phyloP scores from a whole-genome alignment of 2,113 vertebrate species.

The Struthidea cinerea region DNA sequence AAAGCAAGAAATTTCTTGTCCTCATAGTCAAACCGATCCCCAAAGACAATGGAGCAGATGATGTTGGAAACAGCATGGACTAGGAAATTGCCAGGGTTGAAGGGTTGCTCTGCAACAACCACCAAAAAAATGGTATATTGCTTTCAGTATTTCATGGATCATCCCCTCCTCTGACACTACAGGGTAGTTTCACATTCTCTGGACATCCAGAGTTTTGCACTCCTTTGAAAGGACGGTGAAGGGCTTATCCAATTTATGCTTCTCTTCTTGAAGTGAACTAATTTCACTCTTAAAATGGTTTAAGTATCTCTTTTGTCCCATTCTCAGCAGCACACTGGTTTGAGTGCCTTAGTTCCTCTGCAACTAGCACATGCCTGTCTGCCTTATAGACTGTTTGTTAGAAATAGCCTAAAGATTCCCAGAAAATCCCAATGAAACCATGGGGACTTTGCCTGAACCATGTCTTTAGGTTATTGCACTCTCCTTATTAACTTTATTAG shows the following conservation, averaged over 20 bases:
- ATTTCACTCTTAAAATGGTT: not conserved
- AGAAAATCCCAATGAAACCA: not conserved
- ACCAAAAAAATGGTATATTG: not conserved
- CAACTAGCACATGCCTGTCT: not conserved
- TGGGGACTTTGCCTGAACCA: not conserved
- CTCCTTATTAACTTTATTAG: not conserved
- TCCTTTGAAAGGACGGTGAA: not conserved
- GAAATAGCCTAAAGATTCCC: not conserved
- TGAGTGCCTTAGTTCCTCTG: not conserved
- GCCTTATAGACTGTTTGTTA: not conserved
- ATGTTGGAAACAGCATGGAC: constrained; percentile 56
- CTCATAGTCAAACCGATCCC: constrained; percentile 71
- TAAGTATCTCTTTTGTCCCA: not conserved
- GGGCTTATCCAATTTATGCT: not conserved
- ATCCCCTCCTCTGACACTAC: not conserved
- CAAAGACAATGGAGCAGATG: constrained; percentile 72
- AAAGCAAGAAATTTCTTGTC: constrained; percentile 63
- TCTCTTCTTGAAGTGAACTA: not conserved
- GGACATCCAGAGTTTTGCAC: not conserved
- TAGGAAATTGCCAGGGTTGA: constrained; percentile 45
- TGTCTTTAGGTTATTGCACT: not conserved
- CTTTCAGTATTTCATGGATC: not conserved
- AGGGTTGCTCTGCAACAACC: not conserved
- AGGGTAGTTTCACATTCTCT: not conserved
- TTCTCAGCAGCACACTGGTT: not conserved